Evolutionary conservation across 2,113 vertebrate species (phyloP), one percentile per base, ranked within the genome.

Genomic region (Columba janthina): DNA sequence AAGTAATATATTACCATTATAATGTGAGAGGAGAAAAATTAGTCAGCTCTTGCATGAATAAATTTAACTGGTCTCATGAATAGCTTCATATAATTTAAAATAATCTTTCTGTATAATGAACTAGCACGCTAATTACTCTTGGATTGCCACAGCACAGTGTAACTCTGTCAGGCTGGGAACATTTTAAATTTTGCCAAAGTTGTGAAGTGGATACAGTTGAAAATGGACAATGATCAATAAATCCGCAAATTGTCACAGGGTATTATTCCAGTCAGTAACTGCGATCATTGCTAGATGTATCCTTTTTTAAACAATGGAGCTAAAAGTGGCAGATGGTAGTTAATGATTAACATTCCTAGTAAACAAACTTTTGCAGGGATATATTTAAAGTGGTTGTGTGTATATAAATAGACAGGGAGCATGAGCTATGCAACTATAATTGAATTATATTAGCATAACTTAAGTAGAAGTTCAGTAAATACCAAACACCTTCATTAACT

Each of bases 381-480:
- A 32, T 79, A 82, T 94, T 91, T 94, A 80, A 96, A 96, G 85
- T 74, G 48, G 67, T 67, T 93, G 56, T 66, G n/a, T 94, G 60
- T 67, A 51, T 92, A 86, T 92, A 93, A 96, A 94, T 95, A 95
- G 89, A 94, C 51, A 64, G 46, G 81, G 58, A 94, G 62, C 58
- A 34, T 93, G 88, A 93, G 75, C 77, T 88, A 9, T 91, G 76
- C 92, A 88, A 88, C 92, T 88, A 7, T 88, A 93, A 93, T 95
- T 96, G 83, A 89, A 89, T 93, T 96, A 67, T 44, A 95, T 97
- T 95, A 93, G 70, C 92, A 93, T 96, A 94, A 95, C 61, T 96
- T 58, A 89, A 94, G 84, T 28, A 87, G 40, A 82, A 89, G 60
- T 92, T 94, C 62, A 85, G 87, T 93, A 91, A 97, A 96, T 83